Evolutionary conservation across 2,797 vertebrate species (phyloP), one percentile per base, ranked within the genome.

Genomic region (Intellagama lesueurii): DNA sequence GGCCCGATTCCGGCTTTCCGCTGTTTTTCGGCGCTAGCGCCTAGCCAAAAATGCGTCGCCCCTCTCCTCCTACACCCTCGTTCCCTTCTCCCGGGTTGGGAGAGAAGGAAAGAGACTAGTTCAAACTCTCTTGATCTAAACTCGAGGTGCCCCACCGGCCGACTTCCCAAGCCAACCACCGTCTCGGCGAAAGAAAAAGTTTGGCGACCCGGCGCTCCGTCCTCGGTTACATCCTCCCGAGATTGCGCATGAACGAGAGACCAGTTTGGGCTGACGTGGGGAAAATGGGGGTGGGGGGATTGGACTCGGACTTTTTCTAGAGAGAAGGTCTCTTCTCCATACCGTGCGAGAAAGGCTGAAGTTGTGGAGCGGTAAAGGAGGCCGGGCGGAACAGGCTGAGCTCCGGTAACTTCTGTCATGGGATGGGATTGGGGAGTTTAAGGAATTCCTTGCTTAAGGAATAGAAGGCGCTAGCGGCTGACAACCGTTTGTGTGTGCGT

Each of bases 391-490:
- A 32, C 1, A 56, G 72, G 81, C 87, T 88, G 35, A 77, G 47
- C 89, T n/a, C 60, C 17, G 32, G 70, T 6, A 49, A 49, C 80
- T 52, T 77, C 87, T 77, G 40, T 83, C 81, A 64, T 22, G 80
- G 79, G 69, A 26, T 22, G 11, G 56, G 35, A 7, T 14, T 0
- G 1, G 40, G 30, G 28, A 14, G 3, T 1, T 40, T 40, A 40
- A 40, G 40, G 40, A 40, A 40, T 40, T 40, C 40, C 40, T 40
- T 40, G 40, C 8, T 8, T 2, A 8, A 11, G 24, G 26, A 26
- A 17, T 11, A 30, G 64, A 52, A 11, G 30, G 30, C 30, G n/a
- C 22, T 52, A 66, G 81, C 17, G 85, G 52, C 1, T 35, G 68
- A 3, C 16, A 40, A 32, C 4, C 5, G 86, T 4, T 56, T 16